Base-by-base conservation (phyloP, 2,888 invertebrate species). In the Torymus aiolomorphi region DNA sequence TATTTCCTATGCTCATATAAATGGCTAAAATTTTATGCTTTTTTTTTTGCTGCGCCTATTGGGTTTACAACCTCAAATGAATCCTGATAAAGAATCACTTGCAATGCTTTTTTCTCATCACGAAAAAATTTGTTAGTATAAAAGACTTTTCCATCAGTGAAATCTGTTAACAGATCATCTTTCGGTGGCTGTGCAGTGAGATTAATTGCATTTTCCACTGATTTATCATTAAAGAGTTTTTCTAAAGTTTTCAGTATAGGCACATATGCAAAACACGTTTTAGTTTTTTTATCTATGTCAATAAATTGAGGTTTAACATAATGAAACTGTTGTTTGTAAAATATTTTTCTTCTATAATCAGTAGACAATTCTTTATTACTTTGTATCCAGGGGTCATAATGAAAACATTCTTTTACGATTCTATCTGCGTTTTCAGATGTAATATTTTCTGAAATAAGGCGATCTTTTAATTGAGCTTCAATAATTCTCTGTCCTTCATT, bases 51-150 rank as follows among this genome's bases (percentile, higher is more conserved):
- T 1, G 85, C 81, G 10, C 85, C 86, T 13, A 88, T 61, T 10
- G 87, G 86, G 78, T 88, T 87, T 31, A 86, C 87, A 57, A 85
- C 62, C 74, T 87, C 85, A 78, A 87, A 86, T 14, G 84, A 82
- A 82, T 87, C 86, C 80, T 87, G 86, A 80, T 84, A 87, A 13
- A 87, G 70, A 62, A 87, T 84, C n/a, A 85, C 71, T 79, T 80
- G 61, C 3, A 82, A 70, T 10, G 76, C 62, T 72, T 81, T 24
- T 1, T 74, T 20, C 59, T 79, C 63, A 10, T 76, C 52, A 13
- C 61, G 18, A 18, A 78, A 79, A 74, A 76, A 73, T 13, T 69
- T 54, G 52, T 81, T 81, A 24, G 49, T 59, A 51, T 71, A 56
- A 70, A 52, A 79, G 16, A 82, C 57, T 56, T 13, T 42, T 61